A percentile compares a stretch with the other conserved stretches of the same genome.
Evolutionary conservation across 2,113 vertebrate genomes (phyloP).

Genomic region (Helogale parvula): DNA sequence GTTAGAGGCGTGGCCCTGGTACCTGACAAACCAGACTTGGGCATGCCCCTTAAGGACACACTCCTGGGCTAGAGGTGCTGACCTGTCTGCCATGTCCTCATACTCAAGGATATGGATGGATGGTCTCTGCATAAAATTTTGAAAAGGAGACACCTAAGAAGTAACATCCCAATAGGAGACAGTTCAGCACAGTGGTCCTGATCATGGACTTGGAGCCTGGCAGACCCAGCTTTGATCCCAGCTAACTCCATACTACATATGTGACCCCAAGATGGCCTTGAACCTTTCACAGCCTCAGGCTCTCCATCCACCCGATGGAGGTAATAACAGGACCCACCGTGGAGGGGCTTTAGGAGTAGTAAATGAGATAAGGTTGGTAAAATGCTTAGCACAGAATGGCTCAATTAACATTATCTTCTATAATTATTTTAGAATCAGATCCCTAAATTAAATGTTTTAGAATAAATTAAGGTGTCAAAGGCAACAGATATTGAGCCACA

Average conservation of each 20-base stretch:
- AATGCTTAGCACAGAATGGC: background rate
- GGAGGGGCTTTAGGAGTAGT: background rate
- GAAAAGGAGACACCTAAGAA: background rate
- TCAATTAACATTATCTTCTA: background rate
- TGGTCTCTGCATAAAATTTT: background rate
- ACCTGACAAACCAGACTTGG: background rate
- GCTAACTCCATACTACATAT: background rate
- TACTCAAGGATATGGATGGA: background rate
- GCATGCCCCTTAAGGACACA: background rate
- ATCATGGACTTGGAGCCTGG: background rate
- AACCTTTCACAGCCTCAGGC: background rate
- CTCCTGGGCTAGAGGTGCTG: background rate
- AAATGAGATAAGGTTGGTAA: background rate
- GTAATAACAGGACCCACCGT: background rate
- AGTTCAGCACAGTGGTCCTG: background rate
- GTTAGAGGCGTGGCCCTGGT: background rate
- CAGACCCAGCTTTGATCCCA: background rate
- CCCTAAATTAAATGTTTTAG: background rate
- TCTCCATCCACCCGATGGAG: background rate
- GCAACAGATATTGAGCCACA: background rate
- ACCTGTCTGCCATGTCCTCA: background rate
- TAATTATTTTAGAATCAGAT: constrained; percentile 5
- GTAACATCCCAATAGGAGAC: background rate
- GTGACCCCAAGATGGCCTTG: background rate
- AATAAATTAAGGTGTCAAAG: background rate